A percentile compares a stretch with the other conserved stretches of the same genome.
phyloP scores from a whole-genome alignment of 2,113 vertebrate genomes.

The Anser cygnoides region DNA sequence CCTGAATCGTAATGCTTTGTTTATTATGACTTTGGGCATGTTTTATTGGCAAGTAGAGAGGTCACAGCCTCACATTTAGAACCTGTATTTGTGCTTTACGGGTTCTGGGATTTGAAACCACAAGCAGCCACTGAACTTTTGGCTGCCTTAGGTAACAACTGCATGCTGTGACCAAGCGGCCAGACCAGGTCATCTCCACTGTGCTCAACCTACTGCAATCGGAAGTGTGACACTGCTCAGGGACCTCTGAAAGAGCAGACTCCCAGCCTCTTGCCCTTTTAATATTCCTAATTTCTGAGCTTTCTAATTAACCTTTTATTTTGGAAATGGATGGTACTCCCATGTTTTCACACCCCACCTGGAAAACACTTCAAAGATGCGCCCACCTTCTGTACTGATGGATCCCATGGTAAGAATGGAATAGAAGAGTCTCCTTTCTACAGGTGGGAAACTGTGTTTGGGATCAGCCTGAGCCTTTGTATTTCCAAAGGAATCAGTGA shows the following conservation, averaged over 20 bases:
- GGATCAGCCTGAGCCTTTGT: not conserved
- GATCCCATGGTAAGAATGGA: not conserved
- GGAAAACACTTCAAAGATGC: not conserved
- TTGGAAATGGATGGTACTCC: not conserved
- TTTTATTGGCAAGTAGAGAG: conserved; percentile 64
- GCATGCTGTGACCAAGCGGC: not conserved
- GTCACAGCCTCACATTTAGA: conserved; percentile 46
- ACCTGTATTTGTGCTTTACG: conserved; percentile 54
- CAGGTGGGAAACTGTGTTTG: not conserved
- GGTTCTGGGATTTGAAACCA: conserved; percentile 72
- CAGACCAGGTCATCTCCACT: not conserved
- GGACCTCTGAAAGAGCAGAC: not conserved
- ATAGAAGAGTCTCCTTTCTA: not conserved
- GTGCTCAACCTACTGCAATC: not conserved
- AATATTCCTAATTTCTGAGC: not conserved
- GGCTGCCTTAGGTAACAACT: conserved; percentile 36
- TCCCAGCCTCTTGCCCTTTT: not conserved
- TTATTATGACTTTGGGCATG: conserved; percentile 62
- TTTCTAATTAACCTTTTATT: not conserved
- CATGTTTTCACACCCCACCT: fast-evolving
- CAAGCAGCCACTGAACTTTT: conserved; percentile 33
- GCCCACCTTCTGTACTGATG: not conserved
- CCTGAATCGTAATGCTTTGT: conserved; percentile 64
- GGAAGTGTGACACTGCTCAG: not conserved
- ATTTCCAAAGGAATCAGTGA: not conserved